Conservation (phyloP, 2,888 invertebrate genomes). For the Acanthococcus lagerstroemiae region DNA sequence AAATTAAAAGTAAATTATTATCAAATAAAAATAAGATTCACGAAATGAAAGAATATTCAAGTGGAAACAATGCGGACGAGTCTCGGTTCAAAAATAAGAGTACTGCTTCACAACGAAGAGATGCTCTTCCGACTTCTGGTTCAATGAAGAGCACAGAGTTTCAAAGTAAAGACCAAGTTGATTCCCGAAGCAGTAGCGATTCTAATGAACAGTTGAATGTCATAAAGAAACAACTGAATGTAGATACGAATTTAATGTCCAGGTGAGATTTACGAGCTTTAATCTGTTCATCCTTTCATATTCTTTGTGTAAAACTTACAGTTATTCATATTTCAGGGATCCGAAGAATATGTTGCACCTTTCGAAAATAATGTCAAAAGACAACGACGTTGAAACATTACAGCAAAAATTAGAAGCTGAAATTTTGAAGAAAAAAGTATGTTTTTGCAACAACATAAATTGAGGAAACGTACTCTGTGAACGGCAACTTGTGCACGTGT, state of each 20-base stretch:
- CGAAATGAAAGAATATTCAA: constrained; percentile 3
- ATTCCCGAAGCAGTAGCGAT: too few species aligned
- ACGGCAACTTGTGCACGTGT: too few species aligned
- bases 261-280: background rate
- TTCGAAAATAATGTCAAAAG: constrained; percentile 1
- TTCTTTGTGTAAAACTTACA: background rate
- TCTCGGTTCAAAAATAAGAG: background rate
- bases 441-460: background rate
- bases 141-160: too few species aligned
- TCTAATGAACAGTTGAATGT: too few species aligned
- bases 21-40: constrained; percentile 15
- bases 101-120: background rate
- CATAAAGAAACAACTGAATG: background rate
- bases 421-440: constrained; percentile 16
- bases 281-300: background rate
- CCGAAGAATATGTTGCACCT: constrained; percentile 9
- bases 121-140: background rate
- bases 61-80: too few species aligned
- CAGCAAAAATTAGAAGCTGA: constrained; percentile 26
- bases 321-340: background rate
- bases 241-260: background rate
- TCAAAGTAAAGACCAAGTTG: too few species aligned
- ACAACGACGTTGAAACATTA: constrained; percentile 6
- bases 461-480: too few species aligned
- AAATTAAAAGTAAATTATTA: constrained; percentile 11